Evolutionary conservation across 2,888 invertebrate species (phyloP).

Genomic region (Julus scanicus): DNA sequence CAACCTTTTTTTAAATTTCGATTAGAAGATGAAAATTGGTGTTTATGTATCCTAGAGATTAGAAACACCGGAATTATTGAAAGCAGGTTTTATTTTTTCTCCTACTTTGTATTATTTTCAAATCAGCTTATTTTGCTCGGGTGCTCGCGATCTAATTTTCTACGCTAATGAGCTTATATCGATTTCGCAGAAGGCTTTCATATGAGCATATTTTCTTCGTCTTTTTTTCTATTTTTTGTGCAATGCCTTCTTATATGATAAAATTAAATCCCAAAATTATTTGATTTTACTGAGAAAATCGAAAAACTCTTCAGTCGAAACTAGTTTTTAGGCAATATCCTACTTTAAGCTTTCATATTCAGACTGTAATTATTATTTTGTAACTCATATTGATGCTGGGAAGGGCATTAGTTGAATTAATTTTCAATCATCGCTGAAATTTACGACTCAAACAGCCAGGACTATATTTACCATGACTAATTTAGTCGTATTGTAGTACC

Average conservation of each 20-base stretch:
- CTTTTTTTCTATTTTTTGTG: background rate
- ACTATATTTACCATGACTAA: too few species aligned
- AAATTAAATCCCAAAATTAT: background rate
- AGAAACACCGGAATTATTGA: background rate
- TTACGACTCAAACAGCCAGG: too few species aligned
- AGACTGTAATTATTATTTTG: too few species aligned
- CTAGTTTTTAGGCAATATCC: too few species aligned
- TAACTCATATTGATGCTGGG: too few species aligned
- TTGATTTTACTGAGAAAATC: background rate
- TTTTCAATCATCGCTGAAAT: too few species aligned
- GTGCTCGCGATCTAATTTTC: background rate
- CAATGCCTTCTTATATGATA: background rate
- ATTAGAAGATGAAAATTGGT: background rate
- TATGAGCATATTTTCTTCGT: background rate
- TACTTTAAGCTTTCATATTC: too few species aligned
- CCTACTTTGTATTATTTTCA: background rate
- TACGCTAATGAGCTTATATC: slow-evolving; percentile 30
- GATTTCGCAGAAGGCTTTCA: background rate
- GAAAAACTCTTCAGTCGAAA: background rate
- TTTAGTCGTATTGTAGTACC: too few species aligned
- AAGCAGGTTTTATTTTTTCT: background rate
- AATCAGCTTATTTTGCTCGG: slow-evolving; percentile 30
- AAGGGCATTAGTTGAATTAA: too few species aligned
- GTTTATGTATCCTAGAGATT: background rate
- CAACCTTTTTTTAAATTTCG: background rate